These are phyloP conservation scores for Tetropium fuscum DNA, from an alignment of 2,888 invertebrate genomes.

Conservation along the genomic window DNA sequence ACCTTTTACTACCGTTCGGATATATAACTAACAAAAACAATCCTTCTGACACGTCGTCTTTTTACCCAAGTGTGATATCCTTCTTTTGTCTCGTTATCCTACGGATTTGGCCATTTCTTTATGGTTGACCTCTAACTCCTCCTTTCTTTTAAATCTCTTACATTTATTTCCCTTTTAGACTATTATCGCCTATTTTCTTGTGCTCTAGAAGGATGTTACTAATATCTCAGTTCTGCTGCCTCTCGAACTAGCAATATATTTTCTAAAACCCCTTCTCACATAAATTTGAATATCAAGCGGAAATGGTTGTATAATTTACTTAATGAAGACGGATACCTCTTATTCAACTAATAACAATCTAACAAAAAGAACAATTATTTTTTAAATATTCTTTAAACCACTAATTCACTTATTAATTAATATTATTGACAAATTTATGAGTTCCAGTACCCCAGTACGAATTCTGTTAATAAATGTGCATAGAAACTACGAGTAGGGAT, in stretches of 20 bases:
- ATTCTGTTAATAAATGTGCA: no score
- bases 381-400: neutral
- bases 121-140: slow-evolving; percentile 57
- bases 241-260: slow-evolving; percentile 25
- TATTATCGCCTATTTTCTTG: slow-evolving; percentile 58
- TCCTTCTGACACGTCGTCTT: slow-evolving; percentile 35
- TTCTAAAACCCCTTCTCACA: slow-evolving; percentile 7
- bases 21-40: slow-evolving; percentile 23
- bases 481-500: no score
- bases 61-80: slow-evolving; percentile 51
- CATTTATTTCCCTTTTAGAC: slow-evolving; percentile 61
- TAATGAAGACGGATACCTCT: neutral
- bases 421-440: neutral
- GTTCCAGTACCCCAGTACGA: no score
- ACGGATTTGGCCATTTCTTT: slow-evolving; percentile 59
- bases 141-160: slow-evolving; percentile 58
- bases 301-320: no score
- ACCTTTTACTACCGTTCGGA: slow-evolving; percentile 4
- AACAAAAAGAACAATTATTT: neutral
- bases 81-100: slow-evolving; percentile 55
- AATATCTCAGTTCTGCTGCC: slow-evolving; percentile 51
- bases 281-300: neutral
- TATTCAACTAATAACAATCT: neutral
- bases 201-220: slow-evolving; percentile 52
- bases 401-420: neutral